phyloP scores from a whole-genome alignment of 2,797 vertebrate species.

The Acanthurus lineatus region DNA sequence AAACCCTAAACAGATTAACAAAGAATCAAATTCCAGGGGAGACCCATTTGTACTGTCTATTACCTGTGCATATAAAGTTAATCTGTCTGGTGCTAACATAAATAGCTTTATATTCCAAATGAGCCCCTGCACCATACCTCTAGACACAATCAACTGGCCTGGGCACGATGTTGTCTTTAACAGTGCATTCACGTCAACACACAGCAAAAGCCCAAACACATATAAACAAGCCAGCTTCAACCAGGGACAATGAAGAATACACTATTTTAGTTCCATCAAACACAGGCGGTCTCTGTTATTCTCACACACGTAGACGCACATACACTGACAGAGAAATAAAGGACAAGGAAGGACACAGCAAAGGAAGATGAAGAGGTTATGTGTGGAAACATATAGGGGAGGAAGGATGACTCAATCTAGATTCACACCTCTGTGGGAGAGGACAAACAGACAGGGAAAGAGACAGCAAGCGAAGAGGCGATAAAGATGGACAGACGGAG shows the following conservation, averaged over 20 bases:
- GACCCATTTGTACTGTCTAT: neutral
- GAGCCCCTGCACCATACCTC: conserved; percentile 24
- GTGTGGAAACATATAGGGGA: neutral
- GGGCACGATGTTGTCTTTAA: conserved; percentile 64
- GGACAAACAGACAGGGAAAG: conserved; percentile 27
- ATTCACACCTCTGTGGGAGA: conserved; percentile 44
- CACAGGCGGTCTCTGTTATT: neutral
- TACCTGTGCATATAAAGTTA: neutral
- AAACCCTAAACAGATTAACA: neutral
- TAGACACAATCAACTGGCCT: conserved; percentile 59
- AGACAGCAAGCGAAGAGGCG: conserved; percentile 12
- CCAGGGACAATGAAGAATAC: neutral
- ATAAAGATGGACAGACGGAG: conserved; percentile 38
- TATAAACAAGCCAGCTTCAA: conserved; percentile 4
- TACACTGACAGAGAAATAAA: neutral
- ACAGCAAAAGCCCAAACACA: neutral
- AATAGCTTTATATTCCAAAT: conserved; percentile 10
- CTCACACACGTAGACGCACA: neutral
- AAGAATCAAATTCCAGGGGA: neutral
- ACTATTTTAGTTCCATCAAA: conserved; percentile 21
- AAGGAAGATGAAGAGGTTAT: conserved; percentile 10
- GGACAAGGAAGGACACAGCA: neutral
- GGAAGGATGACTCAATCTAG: conserved; percentile 54
- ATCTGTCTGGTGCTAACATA: neutral
- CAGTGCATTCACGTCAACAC: conserved; percentile 58